Evolutionary conservation across 2,113 vertebrate species (phyloP), one percentile per base, ranked within the genome.

Genomic region (Lynx canadensis): DNA sequence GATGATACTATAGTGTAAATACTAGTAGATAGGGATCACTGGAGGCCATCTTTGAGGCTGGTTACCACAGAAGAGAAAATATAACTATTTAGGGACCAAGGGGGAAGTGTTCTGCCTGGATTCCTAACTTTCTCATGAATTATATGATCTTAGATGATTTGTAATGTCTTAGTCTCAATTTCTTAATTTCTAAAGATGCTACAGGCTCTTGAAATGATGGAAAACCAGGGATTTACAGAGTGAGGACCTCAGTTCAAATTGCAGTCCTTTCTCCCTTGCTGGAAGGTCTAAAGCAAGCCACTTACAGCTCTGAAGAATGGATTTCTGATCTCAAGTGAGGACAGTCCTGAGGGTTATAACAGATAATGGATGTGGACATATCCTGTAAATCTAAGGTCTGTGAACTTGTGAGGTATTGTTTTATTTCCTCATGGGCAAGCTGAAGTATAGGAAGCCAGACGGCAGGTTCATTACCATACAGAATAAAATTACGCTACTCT

Each of bases 401-500:
- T 8, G 6, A 16, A 38, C 25, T 48, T 10, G 3, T 71, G 55
- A 31, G 29, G 57, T 52, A 25, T 3, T 94, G 25, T 82, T 87
- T 91, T 94, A 68, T 93, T 88, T 94, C 66, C 69, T 63, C 38
- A 14, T 29, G 9, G 81, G 81, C 41, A 86, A 80, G 38, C 9
- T n/a, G 31, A 87, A 84, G 13, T 23, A 41, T 60, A 89, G 69
- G 18, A 63, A 92, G 74, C 50, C 52, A 68, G 87, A 76, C 78
- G 80, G 86, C 41, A 55, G 52, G 36, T 36, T 88, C 85, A 76
- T 93, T 92, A 90, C 25, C 25, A 5, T 57, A 69, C 31, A 84
- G 90, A 97, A 81, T 82, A 89, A 94, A 95, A 84, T 94, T 38
- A 80, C 48, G 45, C n/a, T 68, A n/a, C 65, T 90, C 63, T 71